Conservation (phyloP, 2,113 vertebrate species). For the human region DNA sequence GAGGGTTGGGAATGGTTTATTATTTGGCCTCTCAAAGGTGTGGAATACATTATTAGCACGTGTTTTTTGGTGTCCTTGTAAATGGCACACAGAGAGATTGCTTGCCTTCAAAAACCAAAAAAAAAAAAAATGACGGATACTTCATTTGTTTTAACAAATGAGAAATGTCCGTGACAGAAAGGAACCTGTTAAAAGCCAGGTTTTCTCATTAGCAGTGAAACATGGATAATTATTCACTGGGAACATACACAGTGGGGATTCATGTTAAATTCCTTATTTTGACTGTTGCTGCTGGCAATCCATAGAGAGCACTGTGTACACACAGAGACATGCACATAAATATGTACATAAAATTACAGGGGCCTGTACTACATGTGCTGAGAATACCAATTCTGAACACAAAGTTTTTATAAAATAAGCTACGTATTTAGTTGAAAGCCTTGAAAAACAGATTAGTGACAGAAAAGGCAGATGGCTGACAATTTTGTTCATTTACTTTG, state of each 20-base stretch:
- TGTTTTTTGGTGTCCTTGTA: conserved; percentile 32
- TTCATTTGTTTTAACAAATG: conserved; percentile 67
- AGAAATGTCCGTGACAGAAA: conserved; percentile 68
- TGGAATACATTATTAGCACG: conserved; percentile 33
- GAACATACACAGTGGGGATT: conserved; percentile 59
- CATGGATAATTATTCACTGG: conserved; percentile 67
- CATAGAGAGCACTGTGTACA: conserved; percentile 49
- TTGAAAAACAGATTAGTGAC: background rate
- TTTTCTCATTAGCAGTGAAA: conserved; percentile 74
- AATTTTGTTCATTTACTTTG: background rate
- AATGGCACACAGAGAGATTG: background rate
- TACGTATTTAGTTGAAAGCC: conserved; percentile 9
- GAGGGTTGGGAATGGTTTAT: rapidly evolving
- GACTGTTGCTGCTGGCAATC: conserved; percentile 54
- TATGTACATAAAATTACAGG: background rate
- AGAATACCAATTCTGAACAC: background rate
- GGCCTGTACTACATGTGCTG: background rate
- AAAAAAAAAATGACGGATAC: conserved; percentile 37
- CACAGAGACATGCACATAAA: background rate
- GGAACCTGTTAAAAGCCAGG: conserved; percentile 61
- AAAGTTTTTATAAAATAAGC: background rate
- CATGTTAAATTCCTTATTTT: background rate
- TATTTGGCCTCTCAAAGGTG: background rate
- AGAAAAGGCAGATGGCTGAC: background rate
- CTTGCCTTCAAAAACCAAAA: conserved; percentile 28